Evolutionary conservation across 2,797 vertebrate genomes (phyloP).

Genomic region (Thunnus albacares): DNA sequence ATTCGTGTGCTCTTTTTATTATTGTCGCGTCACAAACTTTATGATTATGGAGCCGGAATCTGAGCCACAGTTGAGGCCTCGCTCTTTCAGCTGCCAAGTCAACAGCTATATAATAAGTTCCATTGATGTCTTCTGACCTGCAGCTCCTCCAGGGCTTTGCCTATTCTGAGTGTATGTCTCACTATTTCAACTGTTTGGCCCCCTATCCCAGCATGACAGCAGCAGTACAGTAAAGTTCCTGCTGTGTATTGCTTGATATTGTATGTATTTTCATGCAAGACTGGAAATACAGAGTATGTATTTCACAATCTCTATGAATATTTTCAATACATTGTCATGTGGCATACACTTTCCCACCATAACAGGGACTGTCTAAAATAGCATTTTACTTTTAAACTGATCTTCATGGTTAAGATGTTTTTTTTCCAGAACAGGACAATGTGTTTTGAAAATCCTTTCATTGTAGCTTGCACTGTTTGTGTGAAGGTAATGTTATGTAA

Average conservation of each 20-base stretch:
- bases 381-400: conserved; percentile 18
- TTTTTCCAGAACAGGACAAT: neutral
- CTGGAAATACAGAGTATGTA: neutral
- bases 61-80: conserved; percentile 23
- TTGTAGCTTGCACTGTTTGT: neutral
- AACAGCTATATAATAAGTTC: conserved; percentile 24
- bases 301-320: conserved; percentile 17
- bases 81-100: conserved; percentile 36
- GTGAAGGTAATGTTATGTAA: conserved; percentile 14
- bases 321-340: conserved; percentile 19
- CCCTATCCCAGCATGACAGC: neutral
- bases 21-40: conserved; percentile 20
- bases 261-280: neutral
- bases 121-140: conserved; percentile 36
- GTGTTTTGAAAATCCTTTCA: conserved; percentile 29
- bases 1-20: conserved; percentile 9
- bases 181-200: conserved; percentile 9
- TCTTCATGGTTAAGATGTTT: conserved; percentile 1
- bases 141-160: conserved; percentile 8
- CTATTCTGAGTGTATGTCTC: conserved; percentile 19
- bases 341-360: neutral
- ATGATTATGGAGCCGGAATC: conserved; percentile 5
- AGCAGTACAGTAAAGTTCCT: neutral
- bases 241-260: conserved; percentile 11
- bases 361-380: neutral